Evolutionary conservation across 2,113 vertebrate genomes (phyloP), one percentile per base, ranked within the genome.

Genomic region (Azemiops feae): DNA sequence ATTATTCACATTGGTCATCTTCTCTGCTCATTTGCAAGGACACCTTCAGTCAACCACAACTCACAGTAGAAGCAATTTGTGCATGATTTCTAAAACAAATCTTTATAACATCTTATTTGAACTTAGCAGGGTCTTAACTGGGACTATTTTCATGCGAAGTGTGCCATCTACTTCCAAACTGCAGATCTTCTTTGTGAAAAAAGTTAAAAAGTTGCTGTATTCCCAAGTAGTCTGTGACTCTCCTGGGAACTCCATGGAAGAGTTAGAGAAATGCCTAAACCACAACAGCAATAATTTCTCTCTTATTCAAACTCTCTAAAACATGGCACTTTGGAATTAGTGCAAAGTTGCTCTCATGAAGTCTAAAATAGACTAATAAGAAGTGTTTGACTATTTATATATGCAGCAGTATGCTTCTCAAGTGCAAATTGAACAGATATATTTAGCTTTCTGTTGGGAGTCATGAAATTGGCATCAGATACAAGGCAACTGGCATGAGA

Each of bases 401-500:
- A 96, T 92, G 91, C 85, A 96, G 91, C 87, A 94, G 92, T 94
- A 93, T 47, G 93, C 69, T 81, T 92, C 53, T 43, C 93, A 95
- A 93, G 90, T 95, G 81, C 52, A 96, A 95, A 96, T 5, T 92
- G 54, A 94, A 96, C 69, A 92, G 91, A 60, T 92, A 87, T 96
- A 95, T 96, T 91, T 96, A 95, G 91, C 86, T 95, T 95, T 94
- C 89, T 94, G 88, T 88, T 90, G 52, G 89, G 34, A 95, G 94
- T 97, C 90, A 23, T 93, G 92, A 93, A 96, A 96, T 96, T 90
- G 92, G 34, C 50, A 95, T 93, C 64, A 93, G 93, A 50, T 50
- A 90, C 93, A 93, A 91, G 87, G 92, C 93, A 93, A 89, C 52
- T 2, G 1, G 43, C 81, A 64, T 81, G 1, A 54, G 34, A 96